phyloP scores from a whole-genome alignment of 2,888 invertebrate species.

The Torymus tubicola region DNA sequence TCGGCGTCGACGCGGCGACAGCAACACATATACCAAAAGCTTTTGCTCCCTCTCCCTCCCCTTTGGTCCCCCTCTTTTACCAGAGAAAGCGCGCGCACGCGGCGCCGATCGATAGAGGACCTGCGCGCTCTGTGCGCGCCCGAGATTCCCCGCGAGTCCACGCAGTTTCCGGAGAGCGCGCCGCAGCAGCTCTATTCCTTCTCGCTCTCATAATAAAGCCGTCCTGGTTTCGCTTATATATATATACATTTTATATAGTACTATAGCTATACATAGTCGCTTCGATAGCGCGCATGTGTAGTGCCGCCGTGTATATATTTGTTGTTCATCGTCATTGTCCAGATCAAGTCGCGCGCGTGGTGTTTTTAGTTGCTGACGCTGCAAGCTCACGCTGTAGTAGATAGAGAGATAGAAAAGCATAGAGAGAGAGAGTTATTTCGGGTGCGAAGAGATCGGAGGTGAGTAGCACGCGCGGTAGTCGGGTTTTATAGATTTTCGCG shows the following conservation, averaged over 20 bases:
- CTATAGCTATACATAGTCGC: background rate
- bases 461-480: no score
- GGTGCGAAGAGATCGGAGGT: no score
- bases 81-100: background rate
- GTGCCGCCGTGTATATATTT: background rate
- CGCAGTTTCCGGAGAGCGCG: conserved; percentile 52
- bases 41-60: background rate
- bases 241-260: no score
- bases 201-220: conserved; percentile 9
- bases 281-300: background rate
- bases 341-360: no score
- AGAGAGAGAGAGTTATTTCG: no score
- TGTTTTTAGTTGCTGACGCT: no score
- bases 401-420: no score
- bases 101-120: conserved; percentile 70
- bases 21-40: conserved; percentile 16
- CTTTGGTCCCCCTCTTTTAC: background rate
- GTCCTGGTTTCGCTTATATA: conserved; percentile 16
- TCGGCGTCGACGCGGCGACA: background rate
- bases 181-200: background rate
- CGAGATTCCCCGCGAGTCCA: conserved; percentile 57
- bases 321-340: no score
- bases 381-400: no score
- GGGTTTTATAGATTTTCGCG: no score
- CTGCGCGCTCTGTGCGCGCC: conserved; percentile 69